A percentile compares a stretch with the other conserved stretches of the same genome.
phyloP scores from a whole-genome alignment of 1,140 invertebrate species.

The Formica exsecta region DNA sequence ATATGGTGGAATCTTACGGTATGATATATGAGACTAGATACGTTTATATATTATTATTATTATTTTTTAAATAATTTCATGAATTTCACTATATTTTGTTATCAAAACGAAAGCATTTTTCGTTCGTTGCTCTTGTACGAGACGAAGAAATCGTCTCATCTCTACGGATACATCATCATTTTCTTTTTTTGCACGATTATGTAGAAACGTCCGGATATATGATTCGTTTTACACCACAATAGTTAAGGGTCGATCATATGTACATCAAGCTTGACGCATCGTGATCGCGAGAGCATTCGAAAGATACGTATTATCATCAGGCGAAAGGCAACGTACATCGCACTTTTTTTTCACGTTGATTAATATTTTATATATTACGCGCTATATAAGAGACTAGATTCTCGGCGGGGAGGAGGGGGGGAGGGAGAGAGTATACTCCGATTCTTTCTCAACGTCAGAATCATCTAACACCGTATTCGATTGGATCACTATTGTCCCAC shows the following conservation, averaged over 20 bases:
- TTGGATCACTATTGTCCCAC: constrained; percentile 68
- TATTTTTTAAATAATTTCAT: neutral
- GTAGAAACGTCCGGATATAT: neutral
- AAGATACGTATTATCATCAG: constrained; percentile 66
- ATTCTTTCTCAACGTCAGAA: constrained; percentile 34
- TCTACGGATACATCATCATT: neutral
- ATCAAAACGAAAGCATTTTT: neutral
- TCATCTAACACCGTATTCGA: neutral
- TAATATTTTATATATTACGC: constrained; percentile 75
- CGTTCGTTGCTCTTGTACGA: neutral
- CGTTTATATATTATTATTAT: neutral
- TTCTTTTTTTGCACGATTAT: constrained; percentile 1
- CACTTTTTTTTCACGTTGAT: constrained; percentile 60
- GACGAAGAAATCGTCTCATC: neutral
- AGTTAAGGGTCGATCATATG: constrained; percentile 33
- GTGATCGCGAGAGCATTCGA: constrained; percentile 49
- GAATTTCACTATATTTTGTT: neutral
- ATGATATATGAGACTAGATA: constrained; percentile 34
- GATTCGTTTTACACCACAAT: constrained; percentile 19
- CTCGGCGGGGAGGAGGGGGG: constrained; percentile 66
- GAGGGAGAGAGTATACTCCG: constrained; percentile 6
- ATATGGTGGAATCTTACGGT: constrained; percentile 33
- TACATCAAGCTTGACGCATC: constrained; percentile 57
- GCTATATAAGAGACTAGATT: constrained; percentile 81
- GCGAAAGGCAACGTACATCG: constrained; percentile 76